Conservation (phyloP, 2,888 invertebrate species). For the Conistra vaccinii region DNA sequence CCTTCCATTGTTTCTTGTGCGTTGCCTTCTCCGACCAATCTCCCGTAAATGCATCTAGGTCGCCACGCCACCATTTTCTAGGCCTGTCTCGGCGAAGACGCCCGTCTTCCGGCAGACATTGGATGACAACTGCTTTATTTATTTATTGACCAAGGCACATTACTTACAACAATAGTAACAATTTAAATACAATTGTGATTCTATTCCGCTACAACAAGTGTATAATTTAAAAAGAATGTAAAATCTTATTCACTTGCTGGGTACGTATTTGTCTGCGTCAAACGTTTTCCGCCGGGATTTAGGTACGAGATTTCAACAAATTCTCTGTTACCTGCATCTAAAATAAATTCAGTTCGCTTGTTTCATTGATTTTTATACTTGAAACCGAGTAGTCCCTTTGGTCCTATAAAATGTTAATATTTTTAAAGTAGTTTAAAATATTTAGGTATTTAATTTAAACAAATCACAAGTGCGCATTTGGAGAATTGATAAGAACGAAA, state of each 20-base stretch:
- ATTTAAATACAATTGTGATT: too few species aligned
- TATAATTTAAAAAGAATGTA: slow-evolving; percentile 12
- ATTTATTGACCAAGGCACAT: too few species aligned
- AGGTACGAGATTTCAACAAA: slow-evolving; percentile 44
- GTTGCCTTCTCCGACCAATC: too few species aligned
- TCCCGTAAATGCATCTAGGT: too few species aligned
- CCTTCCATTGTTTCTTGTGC: too few species aligned
- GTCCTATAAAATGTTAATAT: not conserved
- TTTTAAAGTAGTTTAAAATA: not conserved
- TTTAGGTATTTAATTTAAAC: not conserved
- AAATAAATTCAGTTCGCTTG: slow-evolving; percentile 30
- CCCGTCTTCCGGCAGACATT: too few species aligned
- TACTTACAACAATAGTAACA: too few species aligned
- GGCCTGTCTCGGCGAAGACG: too few species aligned
- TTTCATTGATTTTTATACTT: not conserved
- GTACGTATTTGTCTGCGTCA: slow-evolving; percentile 28
- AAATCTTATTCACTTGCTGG: slow-evolving; percentile 14
- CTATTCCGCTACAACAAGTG: not conserved
- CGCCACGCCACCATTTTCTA: too few species aligned
- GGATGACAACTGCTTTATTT: too few species aligned
- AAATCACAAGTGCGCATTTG: not conserved
- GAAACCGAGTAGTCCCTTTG: not conserved
- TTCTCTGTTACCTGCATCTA: slow-evolving; percentile 29
- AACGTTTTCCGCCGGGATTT: slow-evolving; percentile 33
- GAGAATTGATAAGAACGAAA: not conserved